Conservation (phyloP, 92 coral and sea anemone species). For the Plumapathes pennacea region DNA sequence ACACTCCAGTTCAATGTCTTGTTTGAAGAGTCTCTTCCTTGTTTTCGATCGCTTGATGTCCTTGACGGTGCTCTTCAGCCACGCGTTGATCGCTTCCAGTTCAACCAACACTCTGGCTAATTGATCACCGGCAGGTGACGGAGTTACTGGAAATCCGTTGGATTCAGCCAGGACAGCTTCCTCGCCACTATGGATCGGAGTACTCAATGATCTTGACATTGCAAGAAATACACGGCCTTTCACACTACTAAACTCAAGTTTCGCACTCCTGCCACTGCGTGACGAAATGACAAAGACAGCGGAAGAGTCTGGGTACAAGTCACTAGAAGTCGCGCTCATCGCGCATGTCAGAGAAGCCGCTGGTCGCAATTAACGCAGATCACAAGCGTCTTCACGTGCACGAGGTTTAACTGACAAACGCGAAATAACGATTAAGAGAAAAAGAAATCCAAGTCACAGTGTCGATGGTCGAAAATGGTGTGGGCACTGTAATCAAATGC, state of each 20-base stretch:
- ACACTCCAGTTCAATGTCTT: slow-evolving; percentile 3
- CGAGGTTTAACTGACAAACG: too few species aligned
- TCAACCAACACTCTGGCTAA: neutral
- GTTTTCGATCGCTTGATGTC: neutral
- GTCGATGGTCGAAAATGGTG: too few species aligned
- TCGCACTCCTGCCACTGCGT: too few species aligned
- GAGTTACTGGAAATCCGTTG: neutral
- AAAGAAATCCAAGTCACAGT: too few species aligned
- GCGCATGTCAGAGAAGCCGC: too few species aligned
- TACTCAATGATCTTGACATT: too few species aligned
- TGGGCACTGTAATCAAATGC: neutral
- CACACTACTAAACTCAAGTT: neutral
- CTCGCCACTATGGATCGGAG: neutral
- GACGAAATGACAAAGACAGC: too few species aligned
- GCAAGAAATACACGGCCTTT: neutral
- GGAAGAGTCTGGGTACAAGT: too few species aligned
- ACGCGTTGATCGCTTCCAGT: neutral
- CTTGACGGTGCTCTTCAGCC: neutral
- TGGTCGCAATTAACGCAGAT: too few species aligned
- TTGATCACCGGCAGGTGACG: slow-evolving; percentile 9
- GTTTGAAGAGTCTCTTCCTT: neutral
- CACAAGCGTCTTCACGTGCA: too few species aligned
- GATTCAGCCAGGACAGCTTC: neutral
- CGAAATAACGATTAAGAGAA: too few species aligned
- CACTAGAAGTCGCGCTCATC: too few species aligned